Percentiles rank a stretch among this genome's conserved stretches.
Evolutionary conservation across 1,140 invertebrate species (phyloP).

Genomic region (Apis dorsata): DNA sequence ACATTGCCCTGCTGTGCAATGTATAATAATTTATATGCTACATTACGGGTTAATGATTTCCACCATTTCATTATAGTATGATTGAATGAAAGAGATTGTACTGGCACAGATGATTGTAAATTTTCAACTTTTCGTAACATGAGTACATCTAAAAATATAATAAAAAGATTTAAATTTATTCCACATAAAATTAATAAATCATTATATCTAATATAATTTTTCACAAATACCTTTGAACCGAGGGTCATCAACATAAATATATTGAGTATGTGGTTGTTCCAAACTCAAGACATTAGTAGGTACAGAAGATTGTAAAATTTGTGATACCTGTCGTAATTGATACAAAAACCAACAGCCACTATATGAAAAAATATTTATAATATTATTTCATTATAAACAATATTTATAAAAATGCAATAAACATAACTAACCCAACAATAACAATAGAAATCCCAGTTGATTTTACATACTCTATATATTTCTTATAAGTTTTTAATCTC

Average conservation of each 20-base stretch:
- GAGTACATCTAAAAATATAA: conserved; percentile 68
- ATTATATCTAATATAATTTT: not conserved
- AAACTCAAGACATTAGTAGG: conserved; percentile 71
- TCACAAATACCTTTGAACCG: conserved; percentile 70
- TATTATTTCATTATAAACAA: conserved; percentile 8
- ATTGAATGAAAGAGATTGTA: conserved; percentile 60
- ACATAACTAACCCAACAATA: conserved; percentile 69
- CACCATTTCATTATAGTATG: conserved; percentile 71
- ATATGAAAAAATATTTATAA: conserved; percentile 20
- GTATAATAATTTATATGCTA: conserved; percentile 69
- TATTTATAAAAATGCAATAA: conserved; percentile 27
- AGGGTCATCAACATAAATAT: conserved; percentile 79
- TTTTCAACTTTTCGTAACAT: conserved; percentile 66
- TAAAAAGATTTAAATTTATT: not conserved
- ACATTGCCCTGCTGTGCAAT: conserved; percentile 71
- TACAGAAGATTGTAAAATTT: conserved; percentile 69
- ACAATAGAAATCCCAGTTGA: conserved; percentile 69
- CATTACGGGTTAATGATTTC: conserved; percentile 69
- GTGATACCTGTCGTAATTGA: conserved; percentile 72
- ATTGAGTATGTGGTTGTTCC: conserved; percentile 73
- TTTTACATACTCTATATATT: conserved; percentile 70
- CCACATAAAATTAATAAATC: too few relatives aligned
- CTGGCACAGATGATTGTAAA: conserved; percentile 58
- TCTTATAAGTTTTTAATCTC: conserved; percentile 52
- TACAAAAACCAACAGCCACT: conserved; percentile 76